Conservation (phyloP, 2,797 vertebrate genomes). For the Fringilla coelebs region DNA sequence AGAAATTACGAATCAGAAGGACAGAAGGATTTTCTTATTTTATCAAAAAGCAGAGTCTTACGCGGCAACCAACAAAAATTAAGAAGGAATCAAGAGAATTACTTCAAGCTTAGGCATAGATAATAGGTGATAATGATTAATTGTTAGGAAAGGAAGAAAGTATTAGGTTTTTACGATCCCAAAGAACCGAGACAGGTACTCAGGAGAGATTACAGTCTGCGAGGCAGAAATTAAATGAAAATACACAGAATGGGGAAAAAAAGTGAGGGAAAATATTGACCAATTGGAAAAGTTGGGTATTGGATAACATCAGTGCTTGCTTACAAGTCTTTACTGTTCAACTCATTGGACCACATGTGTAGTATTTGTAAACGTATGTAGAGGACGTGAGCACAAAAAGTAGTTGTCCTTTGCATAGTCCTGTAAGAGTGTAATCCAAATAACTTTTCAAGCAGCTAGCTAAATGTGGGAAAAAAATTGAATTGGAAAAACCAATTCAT, state of each 20-base stretch:
- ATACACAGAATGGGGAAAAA: background rate
- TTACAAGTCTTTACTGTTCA: background rate
- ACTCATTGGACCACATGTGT: background rate
- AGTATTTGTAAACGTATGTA: background rate
- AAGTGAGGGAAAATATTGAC: background rate
- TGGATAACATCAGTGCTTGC: background rate
- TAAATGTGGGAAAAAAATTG: background rate
- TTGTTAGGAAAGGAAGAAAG: slow-evolving; percentile 3
- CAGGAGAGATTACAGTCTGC: background rate
- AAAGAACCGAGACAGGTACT: background rate
- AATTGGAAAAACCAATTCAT: too few species aligned
- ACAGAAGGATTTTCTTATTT: slow-evolving; percentile 34
- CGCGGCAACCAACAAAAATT: background rate
- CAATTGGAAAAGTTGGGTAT: background rate
- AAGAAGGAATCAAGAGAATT: slow-evolving; percentile 31
- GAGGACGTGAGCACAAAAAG: background rate
- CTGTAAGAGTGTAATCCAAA: background rate
- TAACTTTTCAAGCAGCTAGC: background rate
- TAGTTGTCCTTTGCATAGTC: background rate
- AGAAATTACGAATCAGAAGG: slow-evolving; percentile 19
- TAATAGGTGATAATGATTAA: slow-evolving; percentile 55
- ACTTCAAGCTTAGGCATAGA: slow-evolving; percentile 4
- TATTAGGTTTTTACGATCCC: background rate
- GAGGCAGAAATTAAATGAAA: background rate
- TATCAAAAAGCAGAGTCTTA: slow-evolving; percentile 16